phyloP scores from a whole-genome alignment of 2,113 vertebrate species.

The Festucalex cinctus region DNA sequence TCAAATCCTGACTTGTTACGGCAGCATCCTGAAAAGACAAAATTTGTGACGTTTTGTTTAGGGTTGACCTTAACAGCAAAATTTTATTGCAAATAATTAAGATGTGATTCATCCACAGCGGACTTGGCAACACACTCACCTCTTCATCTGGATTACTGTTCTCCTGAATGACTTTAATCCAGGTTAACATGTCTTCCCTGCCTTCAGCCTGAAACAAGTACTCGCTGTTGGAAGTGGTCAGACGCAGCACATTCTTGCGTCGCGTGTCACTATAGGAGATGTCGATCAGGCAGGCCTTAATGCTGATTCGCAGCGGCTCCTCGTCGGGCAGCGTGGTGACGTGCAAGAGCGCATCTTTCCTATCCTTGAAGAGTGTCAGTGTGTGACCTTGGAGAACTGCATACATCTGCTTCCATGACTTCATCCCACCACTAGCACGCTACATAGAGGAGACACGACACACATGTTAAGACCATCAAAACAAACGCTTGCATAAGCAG shows the following conservation, averaged over 20 bases:
- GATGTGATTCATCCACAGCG: neutral
- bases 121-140: conserved; percentile 63
- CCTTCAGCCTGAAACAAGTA: conserved; percentile 97
- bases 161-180: conserved; percentile 93
- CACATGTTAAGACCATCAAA: neutral
- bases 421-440: conserved; percentile 88
- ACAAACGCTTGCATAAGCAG: too few relatives aligned
- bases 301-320: conserved; percentile 87
- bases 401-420: conserved; percentile 93
- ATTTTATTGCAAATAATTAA: neutral
- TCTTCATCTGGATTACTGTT: conserved; percentile 91
- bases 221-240: conserved; percentile 91
- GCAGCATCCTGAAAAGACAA: conserved; percentile 79
- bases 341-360: conserved; percentile 79
- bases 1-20: conserved; percentile 92
- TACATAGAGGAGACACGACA: conserved; percentile 43
- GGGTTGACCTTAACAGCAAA: neutral
- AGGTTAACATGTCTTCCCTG: conserved; percentile 91
- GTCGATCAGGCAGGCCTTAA: conserved; percentile 94
- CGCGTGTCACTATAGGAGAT: conserved; percentile 99
- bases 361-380: conserved; percentile 90
- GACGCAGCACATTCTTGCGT: conserved; percentile 92
- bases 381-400: conserved; percentile 87
- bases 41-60: neutral
- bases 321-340: conserved; percentile 74